Conservation (phyloP, 2,797 vertebrate species). For the Lophotriccus pileatus region DNA sequence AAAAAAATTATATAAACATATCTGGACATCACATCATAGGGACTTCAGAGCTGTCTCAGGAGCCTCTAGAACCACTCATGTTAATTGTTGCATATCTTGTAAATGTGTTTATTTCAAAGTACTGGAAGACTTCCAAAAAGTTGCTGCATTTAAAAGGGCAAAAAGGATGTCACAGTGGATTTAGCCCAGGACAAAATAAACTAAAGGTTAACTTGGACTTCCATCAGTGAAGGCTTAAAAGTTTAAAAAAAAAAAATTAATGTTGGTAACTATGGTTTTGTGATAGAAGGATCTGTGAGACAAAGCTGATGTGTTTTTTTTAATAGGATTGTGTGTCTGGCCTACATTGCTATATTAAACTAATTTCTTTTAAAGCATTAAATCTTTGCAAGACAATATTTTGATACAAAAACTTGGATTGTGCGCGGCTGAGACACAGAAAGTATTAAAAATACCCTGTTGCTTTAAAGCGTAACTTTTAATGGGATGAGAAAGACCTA, state of each 20-base stretch:
- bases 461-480: neutral
- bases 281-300: neutral
- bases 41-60: constrained; percentile 12
- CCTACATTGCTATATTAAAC: neutral
- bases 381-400: neutral
- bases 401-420: neutral
- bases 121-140: constrained; percentile 43
- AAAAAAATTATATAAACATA: constrained; percentile 24
- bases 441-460: neutral
- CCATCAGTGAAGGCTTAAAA: constrained; percentile 28
- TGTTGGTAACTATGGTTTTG: neutral
- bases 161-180: neutral
- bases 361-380: neutral
- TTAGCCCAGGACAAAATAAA: constrained; percentile 24
- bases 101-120: constrained; percentile 47
- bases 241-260: neutral
- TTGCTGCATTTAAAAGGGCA: constrained; percentile 11
- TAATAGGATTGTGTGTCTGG: neutral
- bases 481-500: neutral
- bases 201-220: constrained; percentile 29
- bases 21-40: neutral
- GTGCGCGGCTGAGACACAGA: neutral
- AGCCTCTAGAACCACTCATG: constrained; percentile 39
- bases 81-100: constrained; percentile 39
- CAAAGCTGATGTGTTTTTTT: neutral